Percentiles rank a stretch among this genome's conserved stretches.
phyloP scores from a whole-genome alignment of 2,888 invertebrate genomes.

The Biston betularia region DNA sequence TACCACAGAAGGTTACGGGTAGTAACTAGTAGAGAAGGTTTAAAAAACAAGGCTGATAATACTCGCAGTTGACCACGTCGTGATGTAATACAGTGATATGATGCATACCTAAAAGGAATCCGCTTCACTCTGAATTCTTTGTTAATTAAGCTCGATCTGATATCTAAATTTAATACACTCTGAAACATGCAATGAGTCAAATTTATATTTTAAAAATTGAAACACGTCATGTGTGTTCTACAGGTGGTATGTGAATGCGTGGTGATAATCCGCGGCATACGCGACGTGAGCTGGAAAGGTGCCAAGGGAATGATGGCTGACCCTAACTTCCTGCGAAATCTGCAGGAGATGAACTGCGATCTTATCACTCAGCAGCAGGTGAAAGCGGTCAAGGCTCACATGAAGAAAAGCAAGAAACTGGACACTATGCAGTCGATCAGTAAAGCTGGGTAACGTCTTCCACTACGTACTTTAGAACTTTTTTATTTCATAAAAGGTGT shows the following conservation, averaged over 20 bases:
- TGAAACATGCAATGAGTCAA: too few relatives aligned
- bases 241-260: slow-evolving; percentile 95
- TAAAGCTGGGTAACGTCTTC: slow-evolving; percentile 88
- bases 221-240: neutral
- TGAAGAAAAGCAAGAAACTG: slow-evolving; percentile 90
- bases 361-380: slow-evolving; percentile 90
- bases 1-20: too few relatives aligned
- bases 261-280: slow-evolving; percentile 92
- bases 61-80: too few relatives aligned
- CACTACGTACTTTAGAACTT: neutral
- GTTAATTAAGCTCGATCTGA: too few relatives aligned
- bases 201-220: too few relatives aligned
- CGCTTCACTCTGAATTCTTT: too few relatives aligned
- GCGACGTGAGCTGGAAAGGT: slow-evolving; percentile 96
- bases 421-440: slow-evolving; percentile 95
- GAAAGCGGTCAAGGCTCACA: slow-evolving; percentile 89
- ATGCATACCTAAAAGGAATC: too few relatives aligned
- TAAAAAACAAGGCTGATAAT: too few relatives aligned
- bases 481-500: too few relatives aligned
- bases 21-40: too few relatives aligned
- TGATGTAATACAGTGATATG: too few relatives aligned
- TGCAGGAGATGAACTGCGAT: slow-evolving; percentile 95
- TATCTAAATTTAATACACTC: too few relatives aligned
- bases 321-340: slow-evolving; percentile 91
- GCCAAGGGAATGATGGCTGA: slow-evolving; percentile 97